Percentiles rank a stretch among this genome's conserved stretches.
phyloP scores from a whole-genome alignment of 1,140 invertebrate species.

The Drosophila littoralis region DNA sequence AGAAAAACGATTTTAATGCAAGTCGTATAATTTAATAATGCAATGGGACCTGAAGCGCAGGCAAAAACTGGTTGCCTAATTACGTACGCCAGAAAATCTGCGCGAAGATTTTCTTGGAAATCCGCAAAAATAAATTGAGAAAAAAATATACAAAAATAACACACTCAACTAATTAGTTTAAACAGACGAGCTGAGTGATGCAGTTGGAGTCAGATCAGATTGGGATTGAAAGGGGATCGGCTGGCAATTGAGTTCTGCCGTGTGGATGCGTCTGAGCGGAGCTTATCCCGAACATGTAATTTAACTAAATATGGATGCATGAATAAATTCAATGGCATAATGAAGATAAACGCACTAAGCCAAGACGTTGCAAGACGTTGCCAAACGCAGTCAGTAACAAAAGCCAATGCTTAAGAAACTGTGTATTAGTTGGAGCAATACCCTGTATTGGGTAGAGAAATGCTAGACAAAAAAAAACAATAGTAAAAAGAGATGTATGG shows the following conservation, averaged over 20 bases:
- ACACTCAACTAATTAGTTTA: constrained; percentile 66
- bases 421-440: background rate
- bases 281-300: constrained; percentile 71
- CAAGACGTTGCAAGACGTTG: constrained; percentile 26
- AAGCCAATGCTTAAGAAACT: background rate
- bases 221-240: background rate
- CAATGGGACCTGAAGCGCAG: constrained; percentile 30
- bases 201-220: constrained; percentile 10
- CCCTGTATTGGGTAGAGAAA: background rate
- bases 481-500: too few species aligned
- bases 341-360: constrained; percentile 62
- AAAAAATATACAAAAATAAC: constrained; percentile 38
- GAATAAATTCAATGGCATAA: constrained; percentile 72
- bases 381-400: constrained; percentile 23
- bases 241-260: constrained; percentile 1
- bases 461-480: background rate
- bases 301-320: constrained; percentile 71
- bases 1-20: constrained; percentile 47
- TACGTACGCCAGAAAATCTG: constrained; percentile 33
- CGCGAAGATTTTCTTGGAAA: constrained; percentile 23
- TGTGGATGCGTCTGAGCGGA: background rate
- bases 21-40: constrained; percentile 41
- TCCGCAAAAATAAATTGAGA: background rate
- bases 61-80: constrained; percentile 46
- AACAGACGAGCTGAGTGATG: constrained; percentile 28